Percentiles rank a stretch among this genome's conserved stretches.
phyloP scores from a whole-genome alignment of 2,113 vertebrate genomes.

The Sphaerodactylus townsendi region DNA sequence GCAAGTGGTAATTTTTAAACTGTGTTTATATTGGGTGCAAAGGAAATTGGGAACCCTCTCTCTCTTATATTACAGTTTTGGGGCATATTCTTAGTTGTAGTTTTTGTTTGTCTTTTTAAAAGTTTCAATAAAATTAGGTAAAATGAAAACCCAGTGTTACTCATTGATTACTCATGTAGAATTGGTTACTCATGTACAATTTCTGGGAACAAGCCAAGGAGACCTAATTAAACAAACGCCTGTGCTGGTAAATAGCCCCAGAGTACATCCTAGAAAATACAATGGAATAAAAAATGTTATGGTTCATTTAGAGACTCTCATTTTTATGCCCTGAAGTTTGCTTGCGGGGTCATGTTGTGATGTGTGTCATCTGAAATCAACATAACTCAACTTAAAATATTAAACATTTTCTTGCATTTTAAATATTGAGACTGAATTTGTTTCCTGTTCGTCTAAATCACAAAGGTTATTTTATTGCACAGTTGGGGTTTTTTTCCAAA shows the following conservation, averaged over 20 bases:
- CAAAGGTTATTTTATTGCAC: constrained; percentile 5
- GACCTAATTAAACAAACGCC: not conserved
- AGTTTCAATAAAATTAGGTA: too few species aligned
- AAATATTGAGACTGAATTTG: not conserved
- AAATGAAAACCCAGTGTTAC: not conserved
- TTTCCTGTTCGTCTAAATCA: constrained; percentile 1
- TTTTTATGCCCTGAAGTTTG: not conserved
- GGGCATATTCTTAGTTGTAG: too few species aligned
- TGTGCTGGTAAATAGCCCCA: not conserved
- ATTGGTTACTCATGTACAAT: not conserved
- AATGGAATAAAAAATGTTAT: constrained; percentile 1
- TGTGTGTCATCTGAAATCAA: constrained; percentile 4
- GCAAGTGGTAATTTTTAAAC: too few species aligned
- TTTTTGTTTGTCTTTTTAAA: too few species aligned
- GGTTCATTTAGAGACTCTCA: not conserved
- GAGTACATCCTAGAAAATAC: not conserved
- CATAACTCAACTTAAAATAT: constrained; percentile 22
- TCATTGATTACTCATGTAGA: not conserved
- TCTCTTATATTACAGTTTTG: too few species aligned
- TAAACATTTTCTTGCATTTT: not conserved
- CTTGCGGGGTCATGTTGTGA: not conserved
- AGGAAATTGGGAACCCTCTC: too few species aligned
- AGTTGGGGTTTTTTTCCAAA: constrained; percentile 26
- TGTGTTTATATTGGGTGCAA: too few species aligned
- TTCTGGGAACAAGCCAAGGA: not conserved